Base-by-base conservation (phyloP, 2,113 vertebrate genomes). In the Tachysurus fulvidraco region DNA sequence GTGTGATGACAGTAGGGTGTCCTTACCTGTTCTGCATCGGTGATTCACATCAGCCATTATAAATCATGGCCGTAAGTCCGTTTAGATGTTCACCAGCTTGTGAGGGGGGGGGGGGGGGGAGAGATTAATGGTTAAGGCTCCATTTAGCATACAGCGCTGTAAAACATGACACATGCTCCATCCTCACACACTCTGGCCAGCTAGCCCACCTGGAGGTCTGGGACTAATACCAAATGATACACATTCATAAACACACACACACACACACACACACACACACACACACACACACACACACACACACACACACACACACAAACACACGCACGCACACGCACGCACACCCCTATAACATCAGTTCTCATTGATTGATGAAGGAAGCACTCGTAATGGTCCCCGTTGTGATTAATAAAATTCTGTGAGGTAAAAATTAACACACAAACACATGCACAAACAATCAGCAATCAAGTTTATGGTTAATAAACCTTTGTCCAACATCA, bases 121-220 rank as follows among this genome's bases (percentile, higher is more conserved):
- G 85, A 93, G 95, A 94, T 94, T 94, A 95, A 95, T 94, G 95
- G 93, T 90, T 88, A 86, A 89, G 90, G 90, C 81, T 89, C 91
- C 92, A 90, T 93, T 94, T 94, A 92, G 91, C 92, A 94, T 90
- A 89, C 91, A 87, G 74, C 69, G 85, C 86, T 86, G 86, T 92
- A 92, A 92, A 86, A 89, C 88, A 44, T 85, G 64, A 77, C 88
- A 91, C 86, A 77, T 57, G 80, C 50, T 86, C 86, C 87, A 90
- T 87, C 89, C 88, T 85, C 83, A 36, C 80, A 80, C 57, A 85
- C 83, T 79, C 73, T 88, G 64, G 67, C 83, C 86, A 82, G 76
- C 30, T 64, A 64, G 50, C 36, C 50, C 65, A 28, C 59, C 65
- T 55, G 57, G n/a, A 54, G 60, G n/a, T 21, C 84, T 78, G 59